Conservation (phyloP, 2,888 invertebrate species). For the Thelaira solivaga region DNA sequence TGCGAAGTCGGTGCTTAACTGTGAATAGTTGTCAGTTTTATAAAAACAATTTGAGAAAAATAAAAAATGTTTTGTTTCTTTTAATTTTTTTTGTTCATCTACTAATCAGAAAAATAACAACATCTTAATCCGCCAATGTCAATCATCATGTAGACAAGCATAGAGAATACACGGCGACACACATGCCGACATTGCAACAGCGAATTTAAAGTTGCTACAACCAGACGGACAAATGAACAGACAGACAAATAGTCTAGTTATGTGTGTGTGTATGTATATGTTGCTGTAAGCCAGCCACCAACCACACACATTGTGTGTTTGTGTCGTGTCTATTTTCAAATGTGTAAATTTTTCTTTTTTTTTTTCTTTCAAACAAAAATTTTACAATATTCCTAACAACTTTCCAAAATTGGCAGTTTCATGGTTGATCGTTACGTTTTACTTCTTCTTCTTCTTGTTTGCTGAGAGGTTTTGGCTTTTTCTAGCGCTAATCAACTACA, state of each 20-base stretch:
- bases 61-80: not conserved
- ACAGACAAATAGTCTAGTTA: not conserved
- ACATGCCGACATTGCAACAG: not conserved
- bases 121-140: slow-evolving; percentile 57
- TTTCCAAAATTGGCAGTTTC: slow-evolving; percentile 56
- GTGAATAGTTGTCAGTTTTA: slow-evolving; percentile 52
- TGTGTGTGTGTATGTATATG: not conserved
- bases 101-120: slow-evolving; percentile 53
- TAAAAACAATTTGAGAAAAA: slow-evolving; percentile 35
- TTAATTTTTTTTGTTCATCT: not conserved
- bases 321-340: slow-evolving; percentile 17
- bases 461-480: not conserved
- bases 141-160: slow-evolving; percentile 51
- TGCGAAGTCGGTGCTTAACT: slow-evolving; percentile 10
- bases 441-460: not conserved
- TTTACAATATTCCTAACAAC: slow-evolving; percentile 47
- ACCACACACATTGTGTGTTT: slow-evolving; percentile 40
- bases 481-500: not conserved
- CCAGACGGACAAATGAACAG: not conserved
- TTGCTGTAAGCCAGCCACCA: not conserved
- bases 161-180: slow-evolving; percentile 4
- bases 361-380: slow-evolving; percentile 24
- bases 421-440: slow-evolving; percentile 13
- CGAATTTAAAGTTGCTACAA: not conserved
- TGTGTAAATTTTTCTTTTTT: slow-evolving; percentile 59